Conservation (phyloP, 2,888 invertebrate genomes). For the Nymphalis polychloros region DNA sequence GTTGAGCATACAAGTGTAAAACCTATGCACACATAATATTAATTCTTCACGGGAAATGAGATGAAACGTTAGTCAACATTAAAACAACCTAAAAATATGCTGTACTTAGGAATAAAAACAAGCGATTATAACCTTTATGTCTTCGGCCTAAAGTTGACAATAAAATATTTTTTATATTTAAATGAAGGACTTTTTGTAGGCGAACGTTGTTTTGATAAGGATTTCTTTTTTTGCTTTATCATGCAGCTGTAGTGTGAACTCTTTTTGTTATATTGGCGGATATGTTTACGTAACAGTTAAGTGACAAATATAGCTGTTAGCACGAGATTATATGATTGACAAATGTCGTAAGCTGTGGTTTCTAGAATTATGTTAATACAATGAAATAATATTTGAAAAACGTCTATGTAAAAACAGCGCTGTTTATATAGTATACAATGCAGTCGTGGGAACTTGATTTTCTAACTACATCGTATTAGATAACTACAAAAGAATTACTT, state of each 20-base stretch:
- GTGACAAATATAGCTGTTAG: constrained; percentile 11
- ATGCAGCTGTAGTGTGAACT: constrained; percentile 63
- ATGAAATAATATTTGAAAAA: neutral
- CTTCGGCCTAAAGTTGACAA: neutral
- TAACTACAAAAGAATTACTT: too few relatives aligned
- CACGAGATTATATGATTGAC: constrained; percentile 12
- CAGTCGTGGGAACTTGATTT: constrained; percentile 12
- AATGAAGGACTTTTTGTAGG: constrained; percentile 55
- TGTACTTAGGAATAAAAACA: constrained; percentile 31
- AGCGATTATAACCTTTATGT: constrained; percentile 42
- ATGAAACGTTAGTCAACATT: constrained; percentile 59
- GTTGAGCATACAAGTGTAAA: constrained; percentile 55
- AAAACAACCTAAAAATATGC: constrained; percentile 40
- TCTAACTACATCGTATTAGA: too few relatives aligned
- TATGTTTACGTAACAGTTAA: constrained; percentile 49
- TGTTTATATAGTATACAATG: constrained; percentile 8
- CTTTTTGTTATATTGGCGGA: constrained; percentile 57
- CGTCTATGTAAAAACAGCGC: neutral
- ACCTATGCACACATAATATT: constrained; percentile 55
- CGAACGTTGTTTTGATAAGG: constrained; percentile 65
- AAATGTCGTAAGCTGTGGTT: neutral
- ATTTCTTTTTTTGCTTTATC: constrained; percentile 59
- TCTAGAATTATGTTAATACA: neutral
- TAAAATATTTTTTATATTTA: constrained; percentile 9
- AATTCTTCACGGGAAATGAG: constrained; percentile 66